These are phyloP conservation scores for Nomada fabriciana DNA, from an alignment of 2,888 invertebrate genomes.

Conservation along the genomic window DNA sequence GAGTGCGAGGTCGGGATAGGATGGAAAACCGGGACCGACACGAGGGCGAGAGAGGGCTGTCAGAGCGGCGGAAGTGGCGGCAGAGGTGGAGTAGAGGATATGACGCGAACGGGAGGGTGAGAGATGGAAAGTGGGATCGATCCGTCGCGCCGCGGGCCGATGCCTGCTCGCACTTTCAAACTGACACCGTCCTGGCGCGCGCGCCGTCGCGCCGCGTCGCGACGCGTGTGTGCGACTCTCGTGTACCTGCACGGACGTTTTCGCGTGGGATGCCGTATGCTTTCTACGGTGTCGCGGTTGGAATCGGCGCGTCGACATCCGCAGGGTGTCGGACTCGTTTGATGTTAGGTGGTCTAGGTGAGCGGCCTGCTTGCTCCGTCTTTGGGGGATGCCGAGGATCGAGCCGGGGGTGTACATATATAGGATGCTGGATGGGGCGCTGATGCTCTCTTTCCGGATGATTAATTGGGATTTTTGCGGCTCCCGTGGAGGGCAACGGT, in stretches of 20 bases:
- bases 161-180: constrained; percentile 79
- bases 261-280: constrained; percentile 60
- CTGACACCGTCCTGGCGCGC: constrained; percentile 72
- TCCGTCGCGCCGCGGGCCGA: constrained; percentile 82
- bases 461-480: too few species aligned
- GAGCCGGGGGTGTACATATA: too few species aligned
- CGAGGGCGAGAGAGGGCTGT: constrained; percentile 54
- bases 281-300: constrained; percentile 34
- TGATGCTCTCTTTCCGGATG: neutral
- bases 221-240: constrained; percentile 3
- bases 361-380: constrained; percentile 14
- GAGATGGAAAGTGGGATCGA: constrained; percentile 80
- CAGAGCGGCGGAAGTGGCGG: constrained; percentile 46
- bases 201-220: constrained; percentile 10
- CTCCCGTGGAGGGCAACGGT: neutral
- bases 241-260: constrained; percentile 51
- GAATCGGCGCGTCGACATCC: constrained; percentile 33
- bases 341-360: neutral
- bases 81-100: constrained; percentile 66
- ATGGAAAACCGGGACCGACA: constrained; percentile 52
- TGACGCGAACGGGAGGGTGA: constrained; percentile 67
- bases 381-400: neutral
- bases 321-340: constrained; percentile 26
- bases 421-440: neutral
- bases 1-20: constrained; percentile 65